Percentiles rank a stretch among this genome's conserved stretches.
Conservation (phyloP, 2,797 vertebrate genomes). For the Diceros bicornis region DNA sequence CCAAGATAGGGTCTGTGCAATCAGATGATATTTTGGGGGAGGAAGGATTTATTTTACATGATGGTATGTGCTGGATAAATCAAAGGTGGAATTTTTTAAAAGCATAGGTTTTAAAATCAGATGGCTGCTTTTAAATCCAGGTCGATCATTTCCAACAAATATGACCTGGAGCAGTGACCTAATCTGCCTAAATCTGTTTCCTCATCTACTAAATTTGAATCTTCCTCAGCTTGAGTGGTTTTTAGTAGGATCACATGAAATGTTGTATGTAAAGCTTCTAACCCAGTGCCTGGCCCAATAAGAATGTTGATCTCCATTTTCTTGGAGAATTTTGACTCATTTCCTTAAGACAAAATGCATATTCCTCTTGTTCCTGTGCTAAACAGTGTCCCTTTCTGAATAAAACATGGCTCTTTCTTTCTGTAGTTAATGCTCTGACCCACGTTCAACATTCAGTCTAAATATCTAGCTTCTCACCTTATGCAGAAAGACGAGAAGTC, state of each 20-base stretch:
- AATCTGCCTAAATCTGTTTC: not conserved
- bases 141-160: not conserved
- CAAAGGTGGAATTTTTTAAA: not conserved
- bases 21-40: not conserved
- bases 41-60: not conserved
- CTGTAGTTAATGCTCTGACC: not conserved
- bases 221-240: not conserved
- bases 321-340: not conserved
- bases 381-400: not conserved
- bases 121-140: conserved; percentile 34
- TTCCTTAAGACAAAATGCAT: not conserved
- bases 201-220: not conserved
- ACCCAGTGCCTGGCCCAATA: not conserved
- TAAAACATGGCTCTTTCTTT: not conserved
- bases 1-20: not conserved
- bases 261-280: not conserved
- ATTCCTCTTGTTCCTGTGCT: not conserved
- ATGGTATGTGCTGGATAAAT: not conserved
- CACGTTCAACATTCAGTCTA: not conserved
- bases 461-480: not conserved
- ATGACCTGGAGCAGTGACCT: not conserved
- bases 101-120: not conserved
- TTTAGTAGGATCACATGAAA: not conserved
- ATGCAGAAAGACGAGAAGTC: not conserved
- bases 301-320: not conserved